These are phyloP conservation scores for Microctenopoma stevenorrisi DNA, from an alignment of 2,797 vertebrate species.

Conservation along the genomic window DNA sequence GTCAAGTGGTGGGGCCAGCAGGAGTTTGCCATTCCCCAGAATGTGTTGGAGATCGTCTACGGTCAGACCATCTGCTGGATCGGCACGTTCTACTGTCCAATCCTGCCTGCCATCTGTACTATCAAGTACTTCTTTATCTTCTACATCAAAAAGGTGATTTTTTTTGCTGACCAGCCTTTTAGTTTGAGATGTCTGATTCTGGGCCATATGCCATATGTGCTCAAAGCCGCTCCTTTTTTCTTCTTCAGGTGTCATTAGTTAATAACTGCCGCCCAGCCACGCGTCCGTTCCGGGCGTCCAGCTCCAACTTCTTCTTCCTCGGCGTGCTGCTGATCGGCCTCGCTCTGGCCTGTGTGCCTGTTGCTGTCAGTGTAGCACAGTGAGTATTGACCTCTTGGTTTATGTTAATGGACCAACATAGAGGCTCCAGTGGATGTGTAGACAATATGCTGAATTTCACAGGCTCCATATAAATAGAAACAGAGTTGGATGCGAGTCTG, in stretches of 20 bases:
- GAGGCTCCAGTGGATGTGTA: neutral
- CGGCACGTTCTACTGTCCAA: conserved; percentile 93
- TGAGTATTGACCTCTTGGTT: conserved; percentile 74
- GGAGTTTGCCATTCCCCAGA: conserved; percentile 93
- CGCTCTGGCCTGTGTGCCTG: conserved; percentile 87
- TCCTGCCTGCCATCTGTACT: conserved; percentile 93
- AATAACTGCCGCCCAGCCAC: conserved; percentile 89
- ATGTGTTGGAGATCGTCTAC: conserved; percentile 93
- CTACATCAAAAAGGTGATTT: conserved; percentile 92
- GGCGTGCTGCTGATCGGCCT: conserved; percentile 92
- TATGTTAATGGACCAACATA: no score
- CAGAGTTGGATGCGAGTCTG: no score
- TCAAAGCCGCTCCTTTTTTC: neutral
- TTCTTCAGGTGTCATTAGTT: conserved; percentile 86
- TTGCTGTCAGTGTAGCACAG: conserved; percentile 88
- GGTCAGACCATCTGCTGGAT: conserved; percentile 99
- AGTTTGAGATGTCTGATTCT: no score
- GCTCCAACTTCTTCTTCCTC: conserved; percentile 96
- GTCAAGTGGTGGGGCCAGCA: conserved; percentile 89
- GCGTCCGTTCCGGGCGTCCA: conserved; percentile 91
- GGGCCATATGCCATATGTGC: no score
- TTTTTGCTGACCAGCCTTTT: no score
- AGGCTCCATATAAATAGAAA: neutral
- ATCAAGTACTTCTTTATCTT: conserved; percentile 95
- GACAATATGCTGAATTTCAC: neutral